These are phyloP conservation scores for Clitarchus hookeri DNA, from an alignment of 2,888 invertebrate genomes.

Conservation along the genomic window DNA sequence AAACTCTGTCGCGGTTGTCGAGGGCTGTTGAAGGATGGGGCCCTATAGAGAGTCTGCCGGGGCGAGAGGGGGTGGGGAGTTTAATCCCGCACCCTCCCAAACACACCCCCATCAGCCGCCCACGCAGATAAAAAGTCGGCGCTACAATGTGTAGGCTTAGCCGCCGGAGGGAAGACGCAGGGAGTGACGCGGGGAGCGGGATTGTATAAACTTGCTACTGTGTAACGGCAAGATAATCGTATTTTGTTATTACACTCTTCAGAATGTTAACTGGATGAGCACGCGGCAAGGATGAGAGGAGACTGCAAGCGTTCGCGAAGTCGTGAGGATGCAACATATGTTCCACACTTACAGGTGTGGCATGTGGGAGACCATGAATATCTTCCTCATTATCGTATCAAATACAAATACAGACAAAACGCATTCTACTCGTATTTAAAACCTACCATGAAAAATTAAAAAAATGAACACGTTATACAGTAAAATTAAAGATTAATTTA, in stretches of 20 bases:
- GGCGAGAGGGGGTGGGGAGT: not conserved
- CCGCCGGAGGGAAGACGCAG: not conserved
- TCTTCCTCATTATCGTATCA: no score
- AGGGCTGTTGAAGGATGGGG: constrained; percentile 22
- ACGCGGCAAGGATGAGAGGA: not conserved
- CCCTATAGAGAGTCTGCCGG: not conserved
- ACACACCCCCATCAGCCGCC: not conserved
- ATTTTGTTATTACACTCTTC: constrained; percentile 27
- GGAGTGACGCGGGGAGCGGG: not conserved
- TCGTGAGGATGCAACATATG: not conserved
- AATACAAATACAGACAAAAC: no score
- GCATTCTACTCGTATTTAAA: no score
- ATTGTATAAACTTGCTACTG: constrained; percentile 23
- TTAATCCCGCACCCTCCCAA: constrained; percentile 11
- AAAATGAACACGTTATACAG: no score
- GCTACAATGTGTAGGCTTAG: constrained; percentile 17
- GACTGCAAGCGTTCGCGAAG: not conserved
- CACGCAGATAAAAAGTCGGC: constrained; percentile 21
- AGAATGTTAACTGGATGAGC: constrained; percentile 26
- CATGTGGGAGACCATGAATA: no score
- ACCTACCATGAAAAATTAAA: no score
- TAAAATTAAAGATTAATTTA: no score
- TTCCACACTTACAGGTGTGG: not conserved
- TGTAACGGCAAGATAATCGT: constrained; percentile 25
- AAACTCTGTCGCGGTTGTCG: constrained; percentile 1